Conservation (phyloP, 2,113 vertebrate genomes). For the Cephalopholis sonnerati region DNA sequence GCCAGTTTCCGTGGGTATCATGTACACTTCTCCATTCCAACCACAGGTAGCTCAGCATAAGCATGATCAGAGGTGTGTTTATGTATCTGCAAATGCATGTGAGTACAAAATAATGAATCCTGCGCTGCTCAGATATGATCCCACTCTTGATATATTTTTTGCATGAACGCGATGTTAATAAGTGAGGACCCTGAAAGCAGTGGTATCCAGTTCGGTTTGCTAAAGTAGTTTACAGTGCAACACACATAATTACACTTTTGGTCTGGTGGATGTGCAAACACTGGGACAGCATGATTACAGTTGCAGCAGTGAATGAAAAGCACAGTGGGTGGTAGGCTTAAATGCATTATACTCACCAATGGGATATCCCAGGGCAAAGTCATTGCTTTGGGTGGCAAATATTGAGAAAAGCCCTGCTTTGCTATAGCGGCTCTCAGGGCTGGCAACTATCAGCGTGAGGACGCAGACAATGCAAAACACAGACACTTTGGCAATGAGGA, state of each 20-base stretch:
- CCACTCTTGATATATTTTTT: background rate
- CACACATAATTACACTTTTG: constrained; percentile 20
- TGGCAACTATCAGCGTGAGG: constrained; percentile 91
- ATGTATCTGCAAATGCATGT: background rate
- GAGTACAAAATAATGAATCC: background rate
- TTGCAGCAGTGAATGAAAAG: background rate
- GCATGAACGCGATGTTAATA: background rate
- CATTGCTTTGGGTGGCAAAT: constrained; percentile 99
- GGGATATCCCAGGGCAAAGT: constrained; percentile 98
- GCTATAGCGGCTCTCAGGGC: constrained; percentile 90
- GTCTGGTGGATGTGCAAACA: background rate
- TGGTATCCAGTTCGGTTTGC: background rate
- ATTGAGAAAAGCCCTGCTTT: constrained; percentile 98
- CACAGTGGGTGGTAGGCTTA: background rate
- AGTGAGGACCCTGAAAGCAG: background rate
- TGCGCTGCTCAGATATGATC: background rate
- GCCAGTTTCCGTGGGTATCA: background rate
- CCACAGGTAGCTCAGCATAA: background rate
- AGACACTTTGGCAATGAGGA: constrained; percentile 93
- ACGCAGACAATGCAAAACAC: constrained; percentile 92
- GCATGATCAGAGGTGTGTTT: background rate
- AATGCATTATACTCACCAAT: constrained; percentile 89
- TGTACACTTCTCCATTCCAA: background rate
- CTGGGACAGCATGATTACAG: background rate
- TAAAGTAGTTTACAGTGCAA: background rate